Evolutionary conservation across 1,140 invertebrate genomes (phyloP), one percentile per base, ranked within the genome.

Genomic region (Acyrthosiphon pisum): DNA sequence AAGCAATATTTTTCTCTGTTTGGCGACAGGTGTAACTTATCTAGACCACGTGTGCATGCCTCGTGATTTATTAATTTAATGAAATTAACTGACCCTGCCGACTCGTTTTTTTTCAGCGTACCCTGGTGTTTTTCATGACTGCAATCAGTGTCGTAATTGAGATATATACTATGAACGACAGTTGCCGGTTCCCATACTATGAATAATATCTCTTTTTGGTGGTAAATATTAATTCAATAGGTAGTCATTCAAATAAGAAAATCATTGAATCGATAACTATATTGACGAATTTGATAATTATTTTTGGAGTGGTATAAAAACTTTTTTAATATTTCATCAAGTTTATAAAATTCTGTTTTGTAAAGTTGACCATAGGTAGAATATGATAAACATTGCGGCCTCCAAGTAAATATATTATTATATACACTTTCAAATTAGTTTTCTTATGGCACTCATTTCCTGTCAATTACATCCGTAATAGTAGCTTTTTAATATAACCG

Each of bases 11-110:
- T 89, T 35, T 89, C 87, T 35, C 50, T 23, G 35, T 53, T 56
- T 41, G 88, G 88, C 48, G 88, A 89, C 88, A 89, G 88, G 88
- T 89, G 88, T 37, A 89, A 89, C 88, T 89, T 89, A 89, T 89
- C 50, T 89, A 56, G 50, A 56, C 88, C 88, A 89, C 88, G 88
- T 89, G 88, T 89, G 88, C n/a, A 30, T 30, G 23, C 37, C 23
- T 89, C 6, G 35, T 89, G 88, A 89, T 89, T 89, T 89, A 89
- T 89, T 56, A 89, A 89, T 89, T 89, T 89, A 89, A 89, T 89
- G 48, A 89, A 53, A 89, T 89, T 89, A 89, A 35, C 35, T 56
- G 88, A 89, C 50, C 88, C 35, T 1, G 30, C 6, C 9, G 30
- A 76, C n/a, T 76, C 14, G 30, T 76, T 76, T 76, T 76, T 76